phyloP scores from a whole-genome alignment of 2,797 vertebrate genomes.

The Loris lydekkerianus region DNA sequence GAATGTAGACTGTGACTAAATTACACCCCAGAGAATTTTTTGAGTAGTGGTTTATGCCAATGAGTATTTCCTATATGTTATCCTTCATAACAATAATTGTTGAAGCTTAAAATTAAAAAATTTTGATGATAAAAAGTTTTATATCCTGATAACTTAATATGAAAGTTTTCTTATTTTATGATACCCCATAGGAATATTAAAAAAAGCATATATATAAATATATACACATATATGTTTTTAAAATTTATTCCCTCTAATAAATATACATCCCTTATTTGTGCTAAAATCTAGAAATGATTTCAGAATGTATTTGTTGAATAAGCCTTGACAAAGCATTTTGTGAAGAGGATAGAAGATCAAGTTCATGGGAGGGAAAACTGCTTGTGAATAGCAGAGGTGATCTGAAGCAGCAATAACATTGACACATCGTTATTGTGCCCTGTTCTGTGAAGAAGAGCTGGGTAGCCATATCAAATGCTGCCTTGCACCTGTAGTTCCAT shows the following conservation, averaged over 20 bases:
- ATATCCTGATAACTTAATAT: not conserved
- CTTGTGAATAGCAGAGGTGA: slow-evolving; percentile 67
- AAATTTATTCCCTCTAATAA: not conserved
- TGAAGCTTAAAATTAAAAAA: slow-evolving; percentile 22
- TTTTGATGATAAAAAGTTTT: not conserved
- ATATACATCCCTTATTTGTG: not conserved
- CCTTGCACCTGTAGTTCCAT: not conserved
- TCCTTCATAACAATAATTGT: not conserved
- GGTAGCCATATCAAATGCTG: not conserved
- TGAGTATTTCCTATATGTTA: not conserved
- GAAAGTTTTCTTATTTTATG: not conserved
- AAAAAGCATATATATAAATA: not conserved
- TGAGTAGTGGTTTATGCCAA: not conserved
- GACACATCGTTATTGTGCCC: slow-evolving; percentile 15
- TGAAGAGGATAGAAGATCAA: slow-evolving; percentile 63
- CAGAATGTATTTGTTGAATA: slow-evolving; percentile 32
- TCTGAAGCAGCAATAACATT: slow-evolving; percentile 62
- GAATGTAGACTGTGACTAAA: not conserved
- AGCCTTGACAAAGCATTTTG: slow-evolving; percentile 53
- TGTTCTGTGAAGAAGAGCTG: slow-evolving; percentile 64
- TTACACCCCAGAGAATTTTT: not conserved
- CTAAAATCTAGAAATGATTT: slow-evolving; percentile 13
- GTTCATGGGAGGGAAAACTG: slow-evolving; percentile 28
- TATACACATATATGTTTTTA: not conserved
- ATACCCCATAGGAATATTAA: not conserved